Evolutionary conservation across 2,888 invertebrate genomes (phyloP).

Genomic region (Plemyria rubiginata): DNA sequence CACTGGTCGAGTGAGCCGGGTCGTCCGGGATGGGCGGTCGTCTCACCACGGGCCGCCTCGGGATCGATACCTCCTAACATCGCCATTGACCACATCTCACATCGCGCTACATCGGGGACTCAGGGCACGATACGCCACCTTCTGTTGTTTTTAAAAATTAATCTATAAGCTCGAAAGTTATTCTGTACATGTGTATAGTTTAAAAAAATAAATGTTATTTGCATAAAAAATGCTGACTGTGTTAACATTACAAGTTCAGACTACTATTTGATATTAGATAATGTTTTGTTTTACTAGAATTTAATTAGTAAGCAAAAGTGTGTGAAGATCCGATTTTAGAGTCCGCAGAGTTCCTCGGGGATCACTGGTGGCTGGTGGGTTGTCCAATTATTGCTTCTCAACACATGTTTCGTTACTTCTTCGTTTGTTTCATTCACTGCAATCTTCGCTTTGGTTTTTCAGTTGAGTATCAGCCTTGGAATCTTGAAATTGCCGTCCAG

Average conservation of each 20-base stretch:
- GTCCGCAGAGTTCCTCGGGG: slow-evolving; percentile 22
- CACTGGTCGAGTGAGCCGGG: slow-evolving; percentile 45
- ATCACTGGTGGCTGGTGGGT: slow-evolving; percentile 12
- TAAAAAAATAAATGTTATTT: slow-evolving; percentile 36
- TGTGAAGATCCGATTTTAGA: slow-evolving; percentile 36
- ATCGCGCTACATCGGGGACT: slow-evolving; percentile 80
- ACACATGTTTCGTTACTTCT: slow-evolving; percentile 14
- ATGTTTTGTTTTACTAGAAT: slow-evolving; percentile 40
- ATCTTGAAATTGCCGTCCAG: slow-evolving; percentile 22
- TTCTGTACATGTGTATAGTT: slow-evolving; percentile 45
- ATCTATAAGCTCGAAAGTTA: slow-evolving; percentile 76
- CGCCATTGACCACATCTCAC: slow-evolving; percentile 81
- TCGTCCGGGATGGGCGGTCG: slow-evolving; percentile 41
- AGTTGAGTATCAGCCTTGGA: slow-evolving; percentile 10
- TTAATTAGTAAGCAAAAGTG: slow-evolving; percentile 42
- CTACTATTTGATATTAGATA: slow-evolving; percentile 41
- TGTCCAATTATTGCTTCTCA: slow-evolving; percentile 23
- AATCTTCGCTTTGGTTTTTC: slow-evolving; percentile 27
- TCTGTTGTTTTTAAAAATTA: slow-evolving; percentile 84
- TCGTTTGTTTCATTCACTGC: slow-evolving; percentile 13
- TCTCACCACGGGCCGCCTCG: slow-evolving; percentile 46
- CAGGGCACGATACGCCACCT: slow-evolving; percentile 80
- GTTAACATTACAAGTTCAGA: slow-evolving; percentile 37
- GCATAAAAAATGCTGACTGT: slow-evolving; percentile 32
- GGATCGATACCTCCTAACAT: slow-evolving; percentile 73